Evolutionary conservation across 2,113 vertebrate genomes (phyloP).

Genomic region (Ceuthmochares aereus): DNA sequence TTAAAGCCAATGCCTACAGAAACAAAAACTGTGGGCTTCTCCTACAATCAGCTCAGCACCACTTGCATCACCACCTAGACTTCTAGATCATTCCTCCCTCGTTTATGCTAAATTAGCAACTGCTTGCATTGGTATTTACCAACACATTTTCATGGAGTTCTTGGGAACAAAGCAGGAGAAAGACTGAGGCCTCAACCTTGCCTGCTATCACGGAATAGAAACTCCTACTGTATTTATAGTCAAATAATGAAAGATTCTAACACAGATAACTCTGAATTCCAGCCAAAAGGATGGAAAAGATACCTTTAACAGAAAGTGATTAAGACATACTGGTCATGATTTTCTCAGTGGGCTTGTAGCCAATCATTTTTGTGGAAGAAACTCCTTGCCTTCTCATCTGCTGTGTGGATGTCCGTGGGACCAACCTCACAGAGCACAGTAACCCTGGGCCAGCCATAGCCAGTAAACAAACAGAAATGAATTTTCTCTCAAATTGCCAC

Average conservation of each 20-base stretch:
- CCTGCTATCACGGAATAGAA: background rate
- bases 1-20: background rate
- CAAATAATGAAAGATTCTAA: background rate
- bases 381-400: background rate
- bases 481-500: background rate
- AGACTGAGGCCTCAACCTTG: background rate
- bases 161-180: background rate
- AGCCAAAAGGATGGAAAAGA: background rate
- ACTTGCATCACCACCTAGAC: background rate
- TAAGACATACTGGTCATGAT: background rate
- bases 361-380: background rate
- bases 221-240: background rate
- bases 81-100: background rate
- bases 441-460: background rate
- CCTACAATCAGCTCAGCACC: background rate
- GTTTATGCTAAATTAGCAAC: background rate
- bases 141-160: background rate
- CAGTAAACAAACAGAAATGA: background rate
- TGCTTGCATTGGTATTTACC: background rate
- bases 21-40: background rate
- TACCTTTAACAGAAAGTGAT: background rate
- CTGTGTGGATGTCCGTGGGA: background rate
- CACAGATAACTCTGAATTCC: background rate
- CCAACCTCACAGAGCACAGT: background rate
- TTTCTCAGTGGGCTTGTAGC: background rate